phyloP scores from a whole-genome alignment of 2,113 vertebrate genomes.

The Orycteropus afer region DNA sequence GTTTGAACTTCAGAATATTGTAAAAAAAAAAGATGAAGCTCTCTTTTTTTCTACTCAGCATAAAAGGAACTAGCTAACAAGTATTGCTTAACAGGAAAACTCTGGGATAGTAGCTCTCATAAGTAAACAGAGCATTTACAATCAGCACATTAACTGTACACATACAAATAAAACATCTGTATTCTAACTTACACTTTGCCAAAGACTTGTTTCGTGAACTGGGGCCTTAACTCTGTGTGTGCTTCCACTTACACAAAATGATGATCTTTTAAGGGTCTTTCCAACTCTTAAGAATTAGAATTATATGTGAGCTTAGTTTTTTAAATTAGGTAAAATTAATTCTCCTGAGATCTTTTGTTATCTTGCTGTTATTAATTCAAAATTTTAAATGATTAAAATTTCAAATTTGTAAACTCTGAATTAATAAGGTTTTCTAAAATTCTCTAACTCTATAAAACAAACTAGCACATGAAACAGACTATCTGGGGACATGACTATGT shows the following conservation, averaged over 20 bases:
- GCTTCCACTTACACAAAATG: too few relatives aligned
- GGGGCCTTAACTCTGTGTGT: neutral
- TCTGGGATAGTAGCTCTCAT: neutral
- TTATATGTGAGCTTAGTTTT: neutral
- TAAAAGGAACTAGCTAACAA: neutral
- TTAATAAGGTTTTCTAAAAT: neutral
- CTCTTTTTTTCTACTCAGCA: neutral
- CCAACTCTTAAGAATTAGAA: neutral
- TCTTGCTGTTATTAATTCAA: neutral
- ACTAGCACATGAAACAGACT: neutral
- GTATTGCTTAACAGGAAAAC: neutral
- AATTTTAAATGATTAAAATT: neutral
- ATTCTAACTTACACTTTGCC: neutral
- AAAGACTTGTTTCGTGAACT: neutral
- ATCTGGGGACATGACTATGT: too few relatives aligned
- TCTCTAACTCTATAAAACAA: neutral
- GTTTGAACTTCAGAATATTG: neutral
- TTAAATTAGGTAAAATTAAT: neutral
- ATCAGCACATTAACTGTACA: neutral
- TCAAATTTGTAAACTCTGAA: neutral
- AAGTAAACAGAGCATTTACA: neutral
- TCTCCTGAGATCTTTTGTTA: neutral
- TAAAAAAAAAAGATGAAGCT: neutral
- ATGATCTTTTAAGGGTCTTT: neutral
- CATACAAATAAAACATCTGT: neutral